A percentile compares a stretch with the other conserved stretches of the same genome.
These are phyloP conservation scores for Mimachlamys varia DNA, from an alignment of 2,888 invertebrate species.

Conservation along the genomic window DNA sequence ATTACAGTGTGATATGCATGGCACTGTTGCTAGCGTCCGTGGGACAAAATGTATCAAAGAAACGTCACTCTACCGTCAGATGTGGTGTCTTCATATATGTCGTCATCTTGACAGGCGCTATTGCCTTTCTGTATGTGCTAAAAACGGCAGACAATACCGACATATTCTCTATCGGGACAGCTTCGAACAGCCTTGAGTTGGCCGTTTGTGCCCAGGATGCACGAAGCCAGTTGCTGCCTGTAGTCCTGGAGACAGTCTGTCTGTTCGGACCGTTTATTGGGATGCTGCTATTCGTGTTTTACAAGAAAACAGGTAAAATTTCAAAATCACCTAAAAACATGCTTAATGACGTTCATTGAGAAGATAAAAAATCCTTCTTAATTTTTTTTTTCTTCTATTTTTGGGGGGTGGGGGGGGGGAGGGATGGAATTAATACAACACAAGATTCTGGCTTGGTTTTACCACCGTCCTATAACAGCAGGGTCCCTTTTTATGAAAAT, in stretches of 20 bases:
- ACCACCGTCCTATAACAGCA: no score
- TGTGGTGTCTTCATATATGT: neutral
- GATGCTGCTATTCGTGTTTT: neutral
- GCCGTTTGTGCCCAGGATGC: neutral
- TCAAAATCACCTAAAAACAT: no score
- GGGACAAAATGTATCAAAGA: neutral
- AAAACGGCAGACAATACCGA: neutral
- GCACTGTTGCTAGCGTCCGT: neutral
- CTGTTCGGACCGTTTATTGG: neutral
- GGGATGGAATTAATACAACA: no score
- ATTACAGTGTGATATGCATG: neutral
- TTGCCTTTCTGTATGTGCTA: neutral
- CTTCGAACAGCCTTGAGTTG: neutral
- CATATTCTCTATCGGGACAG: neutral
- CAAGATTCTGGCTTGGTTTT: no score
- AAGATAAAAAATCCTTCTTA: no score
- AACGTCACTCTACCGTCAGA: neutral
- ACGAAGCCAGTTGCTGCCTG: neutral
- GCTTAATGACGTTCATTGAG: no score
- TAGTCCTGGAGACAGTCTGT: neutral
- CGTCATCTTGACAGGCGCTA: neutral
- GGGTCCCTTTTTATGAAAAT: no score
- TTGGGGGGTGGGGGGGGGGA: no score
- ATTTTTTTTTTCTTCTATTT: no score
- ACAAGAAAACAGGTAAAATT: neutral